These are phyloP conservation scores for Digitonthophagus gazella DNA, from an alignment of 2,888 invertebrate genomes.

Conservation along the genomic window DNA sequence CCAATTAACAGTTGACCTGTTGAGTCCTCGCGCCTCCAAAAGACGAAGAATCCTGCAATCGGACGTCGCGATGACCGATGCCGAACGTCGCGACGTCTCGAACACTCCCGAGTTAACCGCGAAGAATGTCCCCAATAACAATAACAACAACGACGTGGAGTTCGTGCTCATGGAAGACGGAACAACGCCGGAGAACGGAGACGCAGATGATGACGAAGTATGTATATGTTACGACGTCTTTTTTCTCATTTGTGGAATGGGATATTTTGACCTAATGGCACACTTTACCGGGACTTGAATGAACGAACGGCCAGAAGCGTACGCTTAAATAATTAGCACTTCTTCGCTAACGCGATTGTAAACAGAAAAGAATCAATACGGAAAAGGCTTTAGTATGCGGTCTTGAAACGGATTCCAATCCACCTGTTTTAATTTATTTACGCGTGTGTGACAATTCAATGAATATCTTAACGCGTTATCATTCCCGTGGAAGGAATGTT, in stretches of 20 bases:
- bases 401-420: neutral
- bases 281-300: neutral
- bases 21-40: conserved; percentile 45
- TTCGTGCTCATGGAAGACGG: conserved; percentile 52
- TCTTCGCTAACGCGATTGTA: neutral
- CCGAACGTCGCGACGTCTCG: conserved; percentile 26
- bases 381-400: neutral
- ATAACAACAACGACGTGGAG: conserved; percentile 48
- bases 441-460: neutral
- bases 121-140: conserved; percentile 20
- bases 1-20: conserved; percentile 48
- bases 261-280: neutral
- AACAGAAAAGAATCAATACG: neutral
- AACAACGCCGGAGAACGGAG: conserved; percentile 41
- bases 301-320: neutral
- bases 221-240: conserved; percentile 6
- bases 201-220: conserved; percentile 26
- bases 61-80: conserved; percentile 34
- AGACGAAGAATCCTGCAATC: conserved; percentile 42
- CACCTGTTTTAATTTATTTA: neutral
- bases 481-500: neutral
- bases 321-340: neutral
- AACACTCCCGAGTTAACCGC: conserved; percentile 24
- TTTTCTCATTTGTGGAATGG: neutral
- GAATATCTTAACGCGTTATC: neutral